Conservation (phyloP, 1,140 invertebrate genomes). For the Drosophila nikananu region DNA sequence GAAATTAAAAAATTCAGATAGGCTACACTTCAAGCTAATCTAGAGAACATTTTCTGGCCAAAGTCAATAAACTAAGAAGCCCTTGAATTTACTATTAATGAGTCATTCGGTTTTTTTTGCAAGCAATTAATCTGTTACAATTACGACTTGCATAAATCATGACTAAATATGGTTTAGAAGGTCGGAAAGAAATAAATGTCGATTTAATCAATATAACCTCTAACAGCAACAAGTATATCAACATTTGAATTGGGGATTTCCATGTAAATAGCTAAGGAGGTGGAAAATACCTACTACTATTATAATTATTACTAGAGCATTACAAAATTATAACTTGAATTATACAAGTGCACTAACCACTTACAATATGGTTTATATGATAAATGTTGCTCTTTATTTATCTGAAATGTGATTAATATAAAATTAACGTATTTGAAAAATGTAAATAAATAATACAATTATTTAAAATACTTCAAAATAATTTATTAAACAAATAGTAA, state of each 20-base stretch:
- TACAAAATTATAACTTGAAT: too few species aligned
- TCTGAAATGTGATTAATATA: background rate
- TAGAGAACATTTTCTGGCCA: background rate
- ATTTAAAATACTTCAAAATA: too few species aligned
- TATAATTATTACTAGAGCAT: background rate
- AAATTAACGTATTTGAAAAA: too few species aligned
- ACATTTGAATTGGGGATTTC: background rate
- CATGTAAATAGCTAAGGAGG: background rate
- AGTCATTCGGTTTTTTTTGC: background rate
- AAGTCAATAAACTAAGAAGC: background rate
- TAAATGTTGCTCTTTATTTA: background rate
- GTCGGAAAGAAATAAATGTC: background rate
- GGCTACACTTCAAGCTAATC: background rate
- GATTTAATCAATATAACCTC: background rate
- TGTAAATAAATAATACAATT: too few species aligned
- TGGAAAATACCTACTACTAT: background rate
- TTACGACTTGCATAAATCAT: background rate
- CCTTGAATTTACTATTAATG: background rate
- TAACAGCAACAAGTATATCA: background rate
- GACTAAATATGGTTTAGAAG: background rate
- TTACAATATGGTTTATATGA: background rate
- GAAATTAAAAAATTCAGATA: too few species aligned
- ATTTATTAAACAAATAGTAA: too few species aligned
- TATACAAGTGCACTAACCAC: background rate
- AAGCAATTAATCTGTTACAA: background rate